phyloP scores from a whole-genome alignment of 2,797 vertebrate species.

The Microctenopoma steveboyesi region DNA sequence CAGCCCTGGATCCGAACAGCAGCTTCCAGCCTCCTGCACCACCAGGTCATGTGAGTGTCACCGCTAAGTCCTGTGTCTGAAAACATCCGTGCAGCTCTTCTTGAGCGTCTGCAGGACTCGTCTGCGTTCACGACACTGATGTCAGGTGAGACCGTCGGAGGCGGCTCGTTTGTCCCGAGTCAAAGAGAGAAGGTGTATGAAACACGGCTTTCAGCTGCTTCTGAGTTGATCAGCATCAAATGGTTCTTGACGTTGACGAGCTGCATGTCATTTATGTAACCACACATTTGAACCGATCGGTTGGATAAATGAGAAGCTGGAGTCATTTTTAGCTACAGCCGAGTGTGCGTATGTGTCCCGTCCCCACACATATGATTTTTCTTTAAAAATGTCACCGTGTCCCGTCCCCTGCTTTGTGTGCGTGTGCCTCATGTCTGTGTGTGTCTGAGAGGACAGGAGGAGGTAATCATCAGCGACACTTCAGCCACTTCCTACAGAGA shows the following conservation, averaged over 20 bases:
- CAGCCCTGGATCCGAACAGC: constrained; percentile 63
- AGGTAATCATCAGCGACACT: constrained; percentile 34
- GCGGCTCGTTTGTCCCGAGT: constrained; percentile 37
- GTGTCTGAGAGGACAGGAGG: constrained; percentile 2
- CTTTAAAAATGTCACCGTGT: background rate
- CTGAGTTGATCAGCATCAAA: background rate
- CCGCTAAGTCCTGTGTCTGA: background rate
- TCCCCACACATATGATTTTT: background rate
- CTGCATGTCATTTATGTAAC: too few relatives aligned
- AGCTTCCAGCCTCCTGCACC: constrained; percentile 82
- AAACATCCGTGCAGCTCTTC: background rate
- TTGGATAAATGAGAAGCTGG: too few relatives aligned
- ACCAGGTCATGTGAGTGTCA: constrained; percentile 83
- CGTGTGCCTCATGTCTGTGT: constrained; percentile 2
- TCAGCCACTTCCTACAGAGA: constrained; percentile 18
- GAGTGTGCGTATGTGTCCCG: background rate
- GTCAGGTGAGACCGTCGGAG: constrained; percentile 24
- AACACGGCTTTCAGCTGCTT: background rate
- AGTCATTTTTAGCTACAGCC: too few relatives aligned
- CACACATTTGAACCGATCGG: too few relatives aligned
- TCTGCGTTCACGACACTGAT: constrained; percentile 18
- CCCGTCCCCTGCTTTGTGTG: background rate
- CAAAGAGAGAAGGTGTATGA: background rate
- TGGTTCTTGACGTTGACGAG: rapidly evolving
- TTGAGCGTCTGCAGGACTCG: constrained; percentile 25